phyloP scores from a whole-genome alignment of 2,113 vertebrate species.

The Girardinichthys multiradiatus region DNA sequence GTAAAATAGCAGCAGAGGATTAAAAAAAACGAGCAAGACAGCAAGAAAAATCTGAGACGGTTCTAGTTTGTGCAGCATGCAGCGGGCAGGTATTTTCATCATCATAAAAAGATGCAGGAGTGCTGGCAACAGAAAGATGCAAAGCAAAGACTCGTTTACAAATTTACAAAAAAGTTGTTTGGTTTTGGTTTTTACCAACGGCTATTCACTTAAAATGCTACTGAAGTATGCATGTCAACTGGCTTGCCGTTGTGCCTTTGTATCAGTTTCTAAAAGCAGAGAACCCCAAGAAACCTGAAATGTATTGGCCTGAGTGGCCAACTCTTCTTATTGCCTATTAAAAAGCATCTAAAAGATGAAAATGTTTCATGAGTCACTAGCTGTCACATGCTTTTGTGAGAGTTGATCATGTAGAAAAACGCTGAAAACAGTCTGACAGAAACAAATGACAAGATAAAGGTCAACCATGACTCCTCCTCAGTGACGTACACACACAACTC shows the following conservation, averaged over 20 bases:
- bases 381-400: no score
- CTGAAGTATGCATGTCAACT: not conserved
- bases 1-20: conserved; percentile 12
- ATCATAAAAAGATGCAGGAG: conserved; percentile 37
- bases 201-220: not conserved
- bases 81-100: conserved; percentile 51
- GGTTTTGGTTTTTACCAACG: not conserved
- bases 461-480: no score
- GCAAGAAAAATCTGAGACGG: conserved; percentile 8
- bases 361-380: no score
- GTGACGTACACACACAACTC: no score
- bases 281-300: no score
- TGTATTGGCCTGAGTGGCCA: no score
- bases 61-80: conserved; percentile 26
- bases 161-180: no score
- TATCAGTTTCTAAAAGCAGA: not conserved
- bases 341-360: no score
- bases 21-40: not conserved
- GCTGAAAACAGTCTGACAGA: no score
- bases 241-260: not conserved
- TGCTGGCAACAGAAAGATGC: conserved; percentile 5
- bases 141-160: conserved; percentile 22
- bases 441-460: no score
- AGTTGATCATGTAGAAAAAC: no score
- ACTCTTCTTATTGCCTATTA: no score